These are phyloP conservation scores for Erannis defoliaria DNA, from an alignment of 2,888 invertebrate genomes.

Conservation along the genomic window DNA sequence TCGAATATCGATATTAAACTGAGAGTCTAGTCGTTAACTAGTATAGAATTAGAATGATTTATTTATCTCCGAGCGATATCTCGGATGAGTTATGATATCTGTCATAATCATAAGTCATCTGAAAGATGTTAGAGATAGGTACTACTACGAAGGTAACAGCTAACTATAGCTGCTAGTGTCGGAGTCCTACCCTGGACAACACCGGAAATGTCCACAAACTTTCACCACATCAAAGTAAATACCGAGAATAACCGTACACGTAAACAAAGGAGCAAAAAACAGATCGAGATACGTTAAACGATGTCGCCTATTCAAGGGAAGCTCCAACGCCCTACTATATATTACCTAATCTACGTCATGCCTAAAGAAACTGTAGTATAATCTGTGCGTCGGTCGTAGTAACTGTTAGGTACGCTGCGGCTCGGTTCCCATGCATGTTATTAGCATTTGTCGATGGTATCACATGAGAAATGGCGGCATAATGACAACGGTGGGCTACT, in stretches of 20 bases:
- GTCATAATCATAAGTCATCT: no score
- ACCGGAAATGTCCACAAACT: constrained; percentile 26
- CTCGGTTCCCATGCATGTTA: constrained; percentile 4
- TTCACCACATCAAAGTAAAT: constrained; percentile 28
- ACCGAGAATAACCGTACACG: constrained; percentile 16
- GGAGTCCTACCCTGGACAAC: not conserved
- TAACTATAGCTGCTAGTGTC: no score
- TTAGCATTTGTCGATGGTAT: constrained; percentile 21
- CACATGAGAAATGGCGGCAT: constrained; percentile 7
- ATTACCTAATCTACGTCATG: not conserved
- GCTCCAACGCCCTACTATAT: not conserved
- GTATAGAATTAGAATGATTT: no score
- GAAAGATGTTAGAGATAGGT: no score
- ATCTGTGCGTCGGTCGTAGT: not conserved
- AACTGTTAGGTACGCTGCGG: not conserved
- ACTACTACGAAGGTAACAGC: no score
- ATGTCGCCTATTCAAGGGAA: not conserved
- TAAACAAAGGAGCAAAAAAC: constrained; percentile 26
- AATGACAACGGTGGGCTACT: not conserved
- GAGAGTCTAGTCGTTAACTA: no score
- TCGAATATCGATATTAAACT: no score
- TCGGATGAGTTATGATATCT: no score
- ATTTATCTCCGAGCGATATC: no score
- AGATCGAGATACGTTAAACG: constrained; percentile 5
- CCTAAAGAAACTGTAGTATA: not conserved